Percentiles rank a stretch among this genome's conserved stretches.
Conservation (phyloP, 2,888 invertebrate genomes). For the Rapana venosa region DNA sequence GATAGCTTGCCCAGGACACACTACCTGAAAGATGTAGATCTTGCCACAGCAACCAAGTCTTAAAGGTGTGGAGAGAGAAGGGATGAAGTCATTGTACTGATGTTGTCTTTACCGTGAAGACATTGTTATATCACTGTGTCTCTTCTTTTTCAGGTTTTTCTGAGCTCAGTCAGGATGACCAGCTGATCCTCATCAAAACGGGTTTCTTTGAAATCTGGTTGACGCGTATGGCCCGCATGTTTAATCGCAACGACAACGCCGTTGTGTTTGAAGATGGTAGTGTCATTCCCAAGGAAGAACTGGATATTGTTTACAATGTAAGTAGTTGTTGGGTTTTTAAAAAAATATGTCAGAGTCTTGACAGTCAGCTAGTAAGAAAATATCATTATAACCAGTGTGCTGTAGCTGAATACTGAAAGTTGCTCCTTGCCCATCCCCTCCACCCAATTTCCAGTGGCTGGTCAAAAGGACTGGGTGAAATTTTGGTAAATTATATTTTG, state of each 20-base stretch:
- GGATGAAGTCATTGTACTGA: background rate
- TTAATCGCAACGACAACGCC: constrained; percentile 83
- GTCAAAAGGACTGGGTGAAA: no score
- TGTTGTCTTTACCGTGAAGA: background rate
- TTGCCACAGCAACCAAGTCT: no score
- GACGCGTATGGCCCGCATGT: constrained; percentile 89
- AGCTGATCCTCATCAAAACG: constrained; percentile 95
- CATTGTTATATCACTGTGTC: background rate
- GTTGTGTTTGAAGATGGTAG: constrained; percentile 95
- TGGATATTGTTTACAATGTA: constrained; percentile 82
- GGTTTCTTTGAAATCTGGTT: constrained; percentile 99
- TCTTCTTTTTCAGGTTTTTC: constrained; percentile 84
- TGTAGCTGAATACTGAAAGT: no score
- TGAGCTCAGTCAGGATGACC: constrained; percentile 94
- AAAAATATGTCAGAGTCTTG: no score
- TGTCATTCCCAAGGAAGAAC: constrained; percentile 88
- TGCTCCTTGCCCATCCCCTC: no score
- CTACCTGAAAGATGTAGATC: no score
- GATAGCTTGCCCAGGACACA: no score
- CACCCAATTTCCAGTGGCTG: no score
- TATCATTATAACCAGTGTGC: no score
- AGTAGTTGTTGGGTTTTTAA: constrained; percentile 40
- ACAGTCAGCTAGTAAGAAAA: no score
- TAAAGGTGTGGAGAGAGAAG: no score
- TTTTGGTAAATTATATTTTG: no score